phyloP scores from a whole-genome alignment of 2,113 vertebrate species.

The Notiomystis cincta region DNA sequence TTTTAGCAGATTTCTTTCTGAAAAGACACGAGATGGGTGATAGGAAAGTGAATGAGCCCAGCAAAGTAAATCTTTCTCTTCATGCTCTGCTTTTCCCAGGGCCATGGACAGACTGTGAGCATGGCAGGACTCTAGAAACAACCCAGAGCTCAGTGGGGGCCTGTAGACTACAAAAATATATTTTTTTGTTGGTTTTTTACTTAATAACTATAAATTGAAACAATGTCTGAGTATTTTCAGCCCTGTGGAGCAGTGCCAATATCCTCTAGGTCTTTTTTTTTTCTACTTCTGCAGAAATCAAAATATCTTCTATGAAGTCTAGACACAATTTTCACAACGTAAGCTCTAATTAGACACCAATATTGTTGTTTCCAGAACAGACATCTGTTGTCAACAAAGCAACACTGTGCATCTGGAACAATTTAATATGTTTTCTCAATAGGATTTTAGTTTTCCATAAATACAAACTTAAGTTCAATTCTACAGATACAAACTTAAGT shows the following conservation, averaged over 20 bases:
- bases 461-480: neutral
- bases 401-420: neutral
- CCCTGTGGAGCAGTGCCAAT: neutral
- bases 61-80: neutral
- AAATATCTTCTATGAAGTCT: neutral
- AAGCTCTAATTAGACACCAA: neutral
- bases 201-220: neutral
- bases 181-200: fast-evolving
- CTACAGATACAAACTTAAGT: neutral
- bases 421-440: neutral
- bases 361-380: neutral
- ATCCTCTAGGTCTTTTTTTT: neutral
- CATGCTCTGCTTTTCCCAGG: neutral
- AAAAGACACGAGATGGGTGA: neutral
- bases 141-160: neutral
- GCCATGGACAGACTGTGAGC: neutral
- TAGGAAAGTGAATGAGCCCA: neutral
- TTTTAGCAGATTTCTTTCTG: neutral
- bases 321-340: neutral
- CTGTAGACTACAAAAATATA: neutral
- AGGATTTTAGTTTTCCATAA: neutral
- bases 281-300: neutral
- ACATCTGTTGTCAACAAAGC: neutral
- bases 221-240: neutral
- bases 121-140: neutral